These are phyloP conservation scores for Perca flavescens DNA, from an alignment of 2,113 vertebrate species.

Conservation along the genomic window DNA sequence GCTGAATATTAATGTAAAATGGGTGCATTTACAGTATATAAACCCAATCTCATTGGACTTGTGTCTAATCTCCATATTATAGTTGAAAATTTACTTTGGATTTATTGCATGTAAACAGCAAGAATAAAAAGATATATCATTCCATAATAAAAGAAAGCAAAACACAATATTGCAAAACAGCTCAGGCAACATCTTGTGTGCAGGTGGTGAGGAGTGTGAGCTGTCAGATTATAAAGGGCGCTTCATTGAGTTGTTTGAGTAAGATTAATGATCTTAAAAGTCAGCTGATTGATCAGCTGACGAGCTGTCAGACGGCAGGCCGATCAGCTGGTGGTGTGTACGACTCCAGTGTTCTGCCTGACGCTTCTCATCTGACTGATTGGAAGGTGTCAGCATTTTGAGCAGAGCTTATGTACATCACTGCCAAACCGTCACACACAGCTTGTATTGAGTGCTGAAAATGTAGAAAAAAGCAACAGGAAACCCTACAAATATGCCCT, in stretches of 20 bases:
- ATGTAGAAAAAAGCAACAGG: background rate
- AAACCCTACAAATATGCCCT: background rate
- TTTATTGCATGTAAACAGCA: background rate
- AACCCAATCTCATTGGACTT: background rate
- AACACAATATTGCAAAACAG: background rate
- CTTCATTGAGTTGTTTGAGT: slow-evolving; percentile 26
- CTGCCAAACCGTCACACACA: background rate
- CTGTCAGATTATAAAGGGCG: slow-evolving; percentile 12
- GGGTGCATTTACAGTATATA: background rate
- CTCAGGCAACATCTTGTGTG: background rate
- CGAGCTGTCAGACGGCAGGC: slow-evolving; percentile 9
- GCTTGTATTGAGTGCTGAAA: background rate
- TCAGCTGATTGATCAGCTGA: slow-evolving; percentile 35
- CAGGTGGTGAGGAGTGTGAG: slow-evolving; percentile 14
- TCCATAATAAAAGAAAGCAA: background rate
- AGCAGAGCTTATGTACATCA: background rate
- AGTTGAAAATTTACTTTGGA: background rate
- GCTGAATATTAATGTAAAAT: slow-evolving; percentile 19
- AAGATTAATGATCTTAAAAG: slow-evolving; percentile 39
- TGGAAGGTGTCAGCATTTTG: background rate
- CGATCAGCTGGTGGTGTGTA: background rate
- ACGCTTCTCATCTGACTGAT: background rate
- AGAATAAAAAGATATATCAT: background rate
- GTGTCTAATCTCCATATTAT: background rate
- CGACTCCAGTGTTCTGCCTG: background rate